Conservation (phyloP, 2,888 invertebrate species). For the Tetragonula carbonaria region DNA sequence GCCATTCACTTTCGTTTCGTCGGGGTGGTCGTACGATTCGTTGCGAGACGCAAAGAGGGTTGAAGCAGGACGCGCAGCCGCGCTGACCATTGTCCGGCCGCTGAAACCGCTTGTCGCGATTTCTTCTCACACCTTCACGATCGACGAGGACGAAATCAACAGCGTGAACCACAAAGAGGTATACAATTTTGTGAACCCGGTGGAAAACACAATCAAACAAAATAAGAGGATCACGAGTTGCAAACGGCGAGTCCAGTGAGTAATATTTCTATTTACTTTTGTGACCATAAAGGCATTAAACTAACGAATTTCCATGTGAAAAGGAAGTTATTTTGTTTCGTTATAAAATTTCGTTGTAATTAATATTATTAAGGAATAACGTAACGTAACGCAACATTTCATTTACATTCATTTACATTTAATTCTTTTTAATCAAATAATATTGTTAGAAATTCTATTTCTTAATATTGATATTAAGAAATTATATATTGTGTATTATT, state of each 20-base stretch:
- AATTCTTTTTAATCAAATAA: too few species aligned
- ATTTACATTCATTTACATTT: too few species aligned
- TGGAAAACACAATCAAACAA: constrained; percentile 39
- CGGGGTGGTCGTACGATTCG: constrained; percentile 68
- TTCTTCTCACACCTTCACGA: constrained; percentile 54
- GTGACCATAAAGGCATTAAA: not conserved
- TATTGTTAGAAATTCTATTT: too few species aligned
- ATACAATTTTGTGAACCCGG: not conserved
- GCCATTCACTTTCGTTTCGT: constrained; percentile 68
- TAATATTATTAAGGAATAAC: too few species aligned
- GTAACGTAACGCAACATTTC: too few species aligned
- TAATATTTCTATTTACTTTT: constrained; percentile 20
- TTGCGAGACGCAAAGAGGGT: constrained; percentile 22
- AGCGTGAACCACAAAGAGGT: not conserved
- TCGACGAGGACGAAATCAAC: not conserved
- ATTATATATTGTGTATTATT: too few species aligned
- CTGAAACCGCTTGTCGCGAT: constrained; percentile 43
- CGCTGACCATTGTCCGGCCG: constrained; percentile 77
- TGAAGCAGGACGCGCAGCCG: constrained; percentile 43
- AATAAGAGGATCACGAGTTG: constrained; percentile 68
- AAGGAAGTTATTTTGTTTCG: not conserved
- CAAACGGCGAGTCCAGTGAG: constrained; percentile 68
- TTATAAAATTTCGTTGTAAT: too few species aligned
- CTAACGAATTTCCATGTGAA: not conserved
- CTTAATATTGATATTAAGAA: too few species aligned